Base-by-base conservation (phyloP, 2,797 vertebrate genomes). In the Allobates femoralis region DNA sequence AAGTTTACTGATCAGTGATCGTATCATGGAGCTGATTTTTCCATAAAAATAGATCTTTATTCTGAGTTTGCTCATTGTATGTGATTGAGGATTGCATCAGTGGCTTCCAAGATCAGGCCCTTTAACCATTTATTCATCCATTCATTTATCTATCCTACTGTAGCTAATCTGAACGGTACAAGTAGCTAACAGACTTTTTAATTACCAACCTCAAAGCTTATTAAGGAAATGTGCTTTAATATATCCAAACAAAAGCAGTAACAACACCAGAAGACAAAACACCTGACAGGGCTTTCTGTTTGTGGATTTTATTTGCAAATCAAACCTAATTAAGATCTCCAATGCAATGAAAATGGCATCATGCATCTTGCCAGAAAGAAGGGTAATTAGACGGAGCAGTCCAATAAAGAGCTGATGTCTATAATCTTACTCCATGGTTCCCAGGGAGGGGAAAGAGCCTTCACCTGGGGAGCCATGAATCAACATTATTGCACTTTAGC, bases 401-500 rank as follows among this genome's bases (percentile, higher is more conserved):
- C 79, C 79, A 86, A 81, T 81, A 86, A 86, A 86, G 79, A 86
- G 79, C 71, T 86, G 79, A 86, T 86, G 85, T 82, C 69, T 74
- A 77, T 77, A 86, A 77, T 77, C 71, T 55, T 81, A 64, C 56
- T 76, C 51, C 60, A 41, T 81, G 69, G 14, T 77, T 82, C 58
- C 58, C 71, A 64, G 56, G 28, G 79, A 81, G 37, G 51, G 60
- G 78, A 30, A 69, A 58, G 74, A 79, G 71, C 23, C 41, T 56
- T 82, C 85, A 86, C 79, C 85, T 76, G 69, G 85, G 79, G 85
- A 86, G 28, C 58, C 58, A 55, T 81, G 60, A 76, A 86, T 86
- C 85, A 86, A 86, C 79, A 86, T 86, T 86, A 86, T 86, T 86
- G 85, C 79, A 82, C 85, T 82, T 82, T 76, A 86, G 85, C 85